Conservation (phyloP, 1,140 invertebrate species). For the Lerema accius region DNA sequence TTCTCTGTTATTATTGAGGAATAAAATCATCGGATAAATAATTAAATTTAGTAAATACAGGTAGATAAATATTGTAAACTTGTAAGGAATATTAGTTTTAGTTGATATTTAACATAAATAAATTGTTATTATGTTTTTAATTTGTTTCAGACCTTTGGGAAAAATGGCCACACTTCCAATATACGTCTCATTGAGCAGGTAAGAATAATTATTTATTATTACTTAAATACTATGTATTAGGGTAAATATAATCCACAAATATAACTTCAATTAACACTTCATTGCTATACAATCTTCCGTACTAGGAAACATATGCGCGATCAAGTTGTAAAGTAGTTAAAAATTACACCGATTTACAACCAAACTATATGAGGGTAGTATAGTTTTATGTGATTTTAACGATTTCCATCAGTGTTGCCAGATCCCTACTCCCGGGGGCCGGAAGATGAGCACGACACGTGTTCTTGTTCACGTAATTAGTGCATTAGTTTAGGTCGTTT, state of each 20-base stretch:
- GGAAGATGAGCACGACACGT: constrained; percentile 42
- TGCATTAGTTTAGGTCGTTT: constrained; percentile 40
- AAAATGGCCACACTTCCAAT: constrained; percentile 69
- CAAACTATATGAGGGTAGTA: not conserved
- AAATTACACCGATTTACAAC: not conserved
- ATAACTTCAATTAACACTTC: too few relatives aligned
- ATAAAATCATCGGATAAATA: too few relatives aligned
- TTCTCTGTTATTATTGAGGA: too few relatives aligned
- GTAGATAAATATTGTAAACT: too few relatives aligned
- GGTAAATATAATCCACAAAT: too few relatives aligned
- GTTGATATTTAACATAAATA: too few relatives aligned
- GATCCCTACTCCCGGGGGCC: constrained; percentile 33
- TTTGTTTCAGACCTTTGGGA: constrained; percentile 46
- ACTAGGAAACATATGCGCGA: too few relatives aligned
- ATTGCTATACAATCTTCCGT: too few relatives aligned
- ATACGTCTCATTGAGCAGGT: constrained; percentile 70
- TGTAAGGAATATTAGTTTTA: too few relatives aligned
- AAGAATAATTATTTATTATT: constrained; percentile 30
- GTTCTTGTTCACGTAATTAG: constrained; percentile 37
- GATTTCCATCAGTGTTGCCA: constrained; percentile 29
- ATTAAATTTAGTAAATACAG: too few relatives aligned
- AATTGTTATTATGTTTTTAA: too few relatives aligned
- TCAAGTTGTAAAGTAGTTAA: not conserved
- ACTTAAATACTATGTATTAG: too few relatives aligned
- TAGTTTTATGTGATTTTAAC: constrained; percentile 44